These are phyloP conservation scores for Congeria kusceri DNA, from an alignment of 2,888 invertebrate genomes.

Conservation along the genomic window DNA sequence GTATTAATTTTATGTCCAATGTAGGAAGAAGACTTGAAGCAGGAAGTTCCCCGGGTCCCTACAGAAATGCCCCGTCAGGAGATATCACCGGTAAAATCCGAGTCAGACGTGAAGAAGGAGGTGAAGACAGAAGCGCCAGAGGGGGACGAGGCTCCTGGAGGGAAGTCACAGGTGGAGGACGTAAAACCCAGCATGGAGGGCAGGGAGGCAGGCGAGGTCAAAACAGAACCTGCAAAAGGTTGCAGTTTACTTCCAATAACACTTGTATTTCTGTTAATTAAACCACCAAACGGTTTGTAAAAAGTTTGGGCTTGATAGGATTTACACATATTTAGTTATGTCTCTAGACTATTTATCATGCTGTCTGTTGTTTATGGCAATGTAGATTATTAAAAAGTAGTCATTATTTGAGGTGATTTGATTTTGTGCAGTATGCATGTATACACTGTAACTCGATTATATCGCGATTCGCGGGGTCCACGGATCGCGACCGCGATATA, in stretches of 20 bases:
- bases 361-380: too few relatives aligned
- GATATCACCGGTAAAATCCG: slow-evolving; percentile 59
- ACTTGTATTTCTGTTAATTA: too few relatives aligned
- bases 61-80: slow-evolving; percentile 51
- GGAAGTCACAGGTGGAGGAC: slow-evolving; percentile 67
- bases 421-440: too few relatives aligned
- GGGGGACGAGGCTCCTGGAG: slow-evolving; percentile 32
- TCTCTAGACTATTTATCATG: too few relatives aligned
- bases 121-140: slow-evolving; percentile 54
- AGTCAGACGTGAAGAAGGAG: slow-evolving; percentile 69
- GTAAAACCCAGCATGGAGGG: slow-evolving; percentile 50
- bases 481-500: too few relatives aligned
- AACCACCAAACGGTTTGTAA: not conserved
- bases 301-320: not conserved
- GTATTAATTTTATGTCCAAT: not conserved
- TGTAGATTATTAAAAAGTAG: too few relatives aligned
- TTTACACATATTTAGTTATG: not conserved
- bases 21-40: slow-evolving; percentile 7
- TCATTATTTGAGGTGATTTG: too few relatives aligned
- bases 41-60: slow-evolving; percentile 5
- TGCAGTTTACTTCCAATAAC: too few relatives aligned
- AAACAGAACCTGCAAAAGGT: slow-evolving; percentile 46
- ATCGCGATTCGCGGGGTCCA: too few relatives aligned
- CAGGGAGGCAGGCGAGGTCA: slow-evolving; percentile 38
- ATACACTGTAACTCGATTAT: too few relatives aligned